These are phyloP conservation scores for Brachionus manjavacas DNA, from an alignment of 1,140 invertebrate species.

Conservation along the genomic window DNA sequence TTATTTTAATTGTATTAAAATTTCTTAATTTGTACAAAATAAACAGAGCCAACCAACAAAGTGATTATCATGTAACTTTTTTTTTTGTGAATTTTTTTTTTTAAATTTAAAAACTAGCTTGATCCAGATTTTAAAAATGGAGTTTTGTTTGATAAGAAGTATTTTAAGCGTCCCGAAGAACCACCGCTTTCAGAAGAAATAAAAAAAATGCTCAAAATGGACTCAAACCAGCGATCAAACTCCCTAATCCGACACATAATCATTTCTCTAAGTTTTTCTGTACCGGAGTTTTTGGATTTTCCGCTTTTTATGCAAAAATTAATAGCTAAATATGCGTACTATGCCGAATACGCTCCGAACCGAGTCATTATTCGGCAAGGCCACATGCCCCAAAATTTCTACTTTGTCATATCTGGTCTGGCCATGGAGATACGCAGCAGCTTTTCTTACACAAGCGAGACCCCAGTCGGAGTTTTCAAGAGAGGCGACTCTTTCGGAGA, in stretches of 20 bases:
- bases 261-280: background rate
- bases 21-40: background rate
- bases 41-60: background rate
- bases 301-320: slow-evolving; percentile 26
- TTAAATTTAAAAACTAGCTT: background rate
- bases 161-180: background rate
- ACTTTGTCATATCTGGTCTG: slow-evolving; percentile 1
- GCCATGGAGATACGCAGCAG: background rate
- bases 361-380: slow-evolving; percentile 26
- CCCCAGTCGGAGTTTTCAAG: background rate
- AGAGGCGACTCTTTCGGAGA: slow-evolving; percentile 13
- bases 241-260: background rate
- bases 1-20: background rate
- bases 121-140: background rate
- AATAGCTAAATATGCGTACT: slow-evolving; percentile 15
- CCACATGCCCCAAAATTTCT: slow-evolving; percentile 6
- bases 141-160: background rate
- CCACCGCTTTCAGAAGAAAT: background rate
- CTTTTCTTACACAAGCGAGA: background rate
- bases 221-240: background rate
- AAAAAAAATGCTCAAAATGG: background rate
- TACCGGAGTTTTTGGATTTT: slow-evolving; percentile 20
- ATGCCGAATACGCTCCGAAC: background rate
- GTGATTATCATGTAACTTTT: background rate
- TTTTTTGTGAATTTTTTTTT: background rate